A percentile compares a stretch with the other conserved stretches of the same genome.
These are phyloP conservation scores for Eumaeus atala DNA, from an alignment of 1,140 invertebrate genomes.

Conservation along the genomic window DNA sequence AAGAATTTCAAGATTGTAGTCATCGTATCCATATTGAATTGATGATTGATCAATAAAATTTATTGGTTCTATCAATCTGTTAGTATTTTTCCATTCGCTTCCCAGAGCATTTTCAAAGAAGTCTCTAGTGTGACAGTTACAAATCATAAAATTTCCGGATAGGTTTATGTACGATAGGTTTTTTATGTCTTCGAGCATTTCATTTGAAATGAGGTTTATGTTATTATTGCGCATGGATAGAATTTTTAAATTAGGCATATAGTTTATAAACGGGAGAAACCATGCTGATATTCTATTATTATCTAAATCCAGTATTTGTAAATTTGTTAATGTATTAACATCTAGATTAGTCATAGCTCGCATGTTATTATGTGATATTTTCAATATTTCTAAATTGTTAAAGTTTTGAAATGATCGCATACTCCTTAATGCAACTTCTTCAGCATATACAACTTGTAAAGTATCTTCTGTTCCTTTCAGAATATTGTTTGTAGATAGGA, in stretches of 20 bases:
- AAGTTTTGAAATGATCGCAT: conserved; percentile 51
- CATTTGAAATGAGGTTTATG: conserved; percentile 68
- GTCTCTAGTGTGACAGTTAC: conserved; percentile 67
- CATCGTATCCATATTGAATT: conserved; percentile 33
- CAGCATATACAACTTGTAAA: conserved; percentile 67
- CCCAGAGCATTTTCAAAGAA: conserved; percentile 59
- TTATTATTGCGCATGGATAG: conserved; percentile 70
- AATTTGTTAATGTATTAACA: conserved; percentile 40
- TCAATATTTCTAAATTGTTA: conserved; percentile 55
- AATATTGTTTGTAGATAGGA: conserved; percentile 25
- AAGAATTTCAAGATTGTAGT: conserved; percentile 37
- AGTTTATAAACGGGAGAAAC: conserved; percentile 52
- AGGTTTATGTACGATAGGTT: conserved; percentile 56
- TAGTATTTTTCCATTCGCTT: conserved; percentile 30
- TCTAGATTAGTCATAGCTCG: conserved; percentile 29
- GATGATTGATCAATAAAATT: not conserved
- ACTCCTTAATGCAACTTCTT: conserved; percentile 49
- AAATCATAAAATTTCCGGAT: conserved; percentile 72
- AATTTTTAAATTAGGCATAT: conserved; percentile 53
- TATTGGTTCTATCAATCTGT: conserved; percentile 7
- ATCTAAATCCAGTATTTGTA: conserved; percentile 70
- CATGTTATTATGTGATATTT: conserved; percentile 68
- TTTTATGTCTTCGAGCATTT: conserved; percentile 68
- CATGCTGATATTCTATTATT: conserved; percentile 72
- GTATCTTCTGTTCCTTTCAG: conserved; percentile 56